A percentile compares a stretch with the other conserved stretches of the same genome.
Conservation (phyloP, 2,888 invertebrate genomes). For the Pristionchus arcanus region DNA sequence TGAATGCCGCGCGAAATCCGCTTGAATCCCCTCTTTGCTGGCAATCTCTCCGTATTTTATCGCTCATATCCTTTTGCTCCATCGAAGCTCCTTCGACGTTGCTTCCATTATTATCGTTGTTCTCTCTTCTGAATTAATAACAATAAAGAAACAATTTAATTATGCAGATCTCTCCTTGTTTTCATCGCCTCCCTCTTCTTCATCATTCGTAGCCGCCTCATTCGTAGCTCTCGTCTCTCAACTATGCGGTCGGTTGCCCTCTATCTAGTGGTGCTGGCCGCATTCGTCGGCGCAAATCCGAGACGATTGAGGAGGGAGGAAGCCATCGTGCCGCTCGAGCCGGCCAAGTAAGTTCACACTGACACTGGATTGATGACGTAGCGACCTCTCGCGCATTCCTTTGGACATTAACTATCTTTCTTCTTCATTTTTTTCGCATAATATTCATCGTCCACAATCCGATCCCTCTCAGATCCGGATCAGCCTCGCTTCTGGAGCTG, state of each 20-base stretch:
- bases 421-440: background rate
- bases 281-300: background rate
- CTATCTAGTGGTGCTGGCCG: conserved; percentile 6
- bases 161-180: background rate
- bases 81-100: background rate
- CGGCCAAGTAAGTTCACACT: conserved; percentile 24
- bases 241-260: conserved; percentile 34
- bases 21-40: background rate
- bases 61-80: background rate
- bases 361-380: background rate
- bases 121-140: background rate
- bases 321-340: background rate
- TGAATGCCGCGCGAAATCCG: background rate
- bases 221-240: background rate
- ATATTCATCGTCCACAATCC: background rate
- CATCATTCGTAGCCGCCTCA: conserved; percentile 21
- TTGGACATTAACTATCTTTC: background rate
- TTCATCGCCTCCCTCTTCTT: background rate
- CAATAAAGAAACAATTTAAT: background rate
- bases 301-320: conserved; percentile 19
- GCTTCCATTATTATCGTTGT: background rate
- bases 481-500: background rate
- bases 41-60: background rate
- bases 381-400: background rate
- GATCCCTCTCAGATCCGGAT: background rate